Conservation (phyloP, 2,888 invertebrate genomes). For the Notodromas monacha region DNA sequence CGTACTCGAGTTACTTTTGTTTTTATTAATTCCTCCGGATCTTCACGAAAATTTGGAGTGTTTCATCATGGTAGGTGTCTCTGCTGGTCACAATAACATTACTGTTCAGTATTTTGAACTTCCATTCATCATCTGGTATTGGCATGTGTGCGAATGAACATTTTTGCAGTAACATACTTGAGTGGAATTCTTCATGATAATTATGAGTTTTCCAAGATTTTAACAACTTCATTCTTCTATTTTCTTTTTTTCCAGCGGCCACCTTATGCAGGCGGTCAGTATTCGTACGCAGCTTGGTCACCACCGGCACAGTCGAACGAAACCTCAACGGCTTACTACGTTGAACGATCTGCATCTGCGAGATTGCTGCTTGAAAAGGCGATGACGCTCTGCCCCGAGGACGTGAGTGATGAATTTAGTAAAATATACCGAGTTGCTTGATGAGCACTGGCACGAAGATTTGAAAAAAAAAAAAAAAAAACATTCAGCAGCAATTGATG, state of each 20-base stretch:
- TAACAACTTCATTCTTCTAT: too few relatives aligned
- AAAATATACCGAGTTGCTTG: too few relatives aligned
- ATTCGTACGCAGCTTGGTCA: slow-evolving; percentile 55
- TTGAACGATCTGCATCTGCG: slow-evolving; percentile 75
- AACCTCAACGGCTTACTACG: slow-evolving; percentile 66
- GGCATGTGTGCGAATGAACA: too few relatives aligned
- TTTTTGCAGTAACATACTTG: slow-evolving; percentile 4
- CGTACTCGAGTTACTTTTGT: too few relatives aligned
- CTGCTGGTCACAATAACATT: too few relatives aligned
- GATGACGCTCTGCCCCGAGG: slow-evolving; percentile 35
- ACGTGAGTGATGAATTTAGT: slow-evolving; percentile 16
- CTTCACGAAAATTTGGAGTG: not conserved
- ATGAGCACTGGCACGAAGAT: too few relatives aligned
- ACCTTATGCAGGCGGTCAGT: slow-evolving; percentile 23
- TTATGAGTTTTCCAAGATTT: too few relatives aligned
- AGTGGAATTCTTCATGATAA: too few relatives aligned
- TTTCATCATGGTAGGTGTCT: too few relatives aligned
- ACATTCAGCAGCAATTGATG: too few relatives aligned
- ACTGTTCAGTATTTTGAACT: too few relatives aligned
- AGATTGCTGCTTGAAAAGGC: slow-evolving; percentile 51
- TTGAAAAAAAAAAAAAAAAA: too few relatives aligned
- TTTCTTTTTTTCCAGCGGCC: slow-evolving; percentile 14
- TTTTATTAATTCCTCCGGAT: not conserved
- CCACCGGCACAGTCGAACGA: slow-evolving; percentile 80
- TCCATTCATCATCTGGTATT: slow-evolving; percentile 1